Conservation (phyloP, 2,888 invertebrate species). For the Carterocephalus palaemon region DNA sequence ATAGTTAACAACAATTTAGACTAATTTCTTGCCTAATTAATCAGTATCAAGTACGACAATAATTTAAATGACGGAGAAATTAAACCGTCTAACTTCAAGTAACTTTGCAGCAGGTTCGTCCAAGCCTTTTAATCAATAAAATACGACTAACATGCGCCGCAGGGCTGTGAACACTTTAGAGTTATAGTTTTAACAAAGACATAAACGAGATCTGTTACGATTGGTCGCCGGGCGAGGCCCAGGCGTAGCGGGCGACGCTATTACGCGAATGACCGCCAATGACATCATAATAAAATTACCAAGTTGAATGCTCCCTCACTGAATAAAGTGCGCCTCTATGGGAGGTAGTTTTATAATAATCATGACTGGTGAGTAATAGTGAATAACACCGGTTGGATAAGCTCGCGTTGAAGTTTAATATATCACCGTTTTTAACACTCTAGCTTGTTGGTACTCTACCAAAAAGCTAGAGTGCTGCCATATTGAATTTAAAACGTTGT, state of each 20-base stretch:
- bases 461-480: background rate
- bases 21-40: too few relatives aligned
- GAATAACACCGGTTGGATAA: constrained; percentile 14
- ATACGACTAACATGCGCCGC: too few relatives aligned
- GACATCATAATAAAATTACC: constrained; percentile 44
- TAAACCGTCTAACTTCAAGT: too few relatives aligned
- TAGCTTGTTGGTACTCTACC: too few relatives aligned
- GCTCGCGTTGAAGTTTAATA: constrained; percentile 5
- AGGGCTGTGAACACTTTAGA: background rate
- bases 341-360: constrained; percentile 20
- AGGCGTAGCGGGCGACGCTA: background rate
- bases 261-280: constrained; percentile 31
- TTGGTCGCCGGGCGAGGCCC: background rate
- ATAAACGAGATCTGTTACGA: background rate
- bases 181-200: background rate
- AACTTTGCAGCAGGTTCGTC: too few relatives aligned
- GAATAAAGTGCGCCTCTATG: constrained; percentile 12
- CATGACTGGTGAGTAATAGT: constrained; percentile 18
- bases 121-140: too few relatives aligned
- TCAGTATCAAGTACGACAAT: too few relatives aligned
- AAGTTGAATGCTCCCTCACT: constrained; percentile 37
- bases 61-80: too few relatives aligned
- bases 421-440: constrained; percentile 12
- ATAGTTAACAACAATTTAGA: too few relatives aligned
- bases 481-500: constrained; percentile 1